Evolutionary conservation across 53 echinoderm and acorn worm species (phyloP).

Genomic region (Astropecten irregularis): DNA sequence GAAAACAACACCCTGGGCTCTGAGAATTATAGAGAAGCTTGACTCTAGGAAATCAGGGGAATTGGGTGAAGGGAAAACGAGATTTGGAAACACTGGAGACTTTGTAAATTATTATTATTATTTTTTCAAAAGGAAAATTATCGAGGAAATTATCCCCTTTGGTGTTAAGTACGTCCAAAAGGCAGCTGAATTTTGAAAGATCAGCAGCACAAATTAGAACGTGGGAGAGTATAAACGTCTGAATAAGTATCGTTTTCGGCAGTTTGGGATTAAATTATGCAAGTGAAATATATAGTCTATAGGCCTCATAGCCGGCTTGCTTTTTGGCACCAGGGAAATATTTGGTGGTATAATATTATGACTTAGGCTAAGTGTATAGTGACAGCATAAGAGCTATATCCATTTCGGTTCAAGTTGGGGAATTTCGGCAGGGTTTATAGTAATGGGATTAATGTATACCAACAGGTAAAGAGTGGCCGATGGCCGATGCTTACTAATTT

Average conservation of each 20-base stretch:
- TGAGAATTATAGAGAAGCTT: constrained; percentile 5
- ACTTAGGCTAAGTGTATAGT: no score
- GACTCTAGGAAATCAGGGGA: not conserved
- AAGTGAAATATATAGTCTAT: no score
- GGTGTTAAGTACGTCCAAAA: constrained; percentile 7
- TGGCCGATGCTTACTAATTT: no score
- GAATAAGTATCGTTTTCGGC: constrained; percentile 18
- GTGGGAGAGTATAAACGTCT: constrained; percentile 26
- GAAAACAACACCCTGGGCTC: constrained; percentile 18
- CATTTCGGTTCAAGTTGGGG: no score
- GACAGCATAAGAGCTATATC: no score
- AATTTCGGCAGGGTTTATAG: no score
- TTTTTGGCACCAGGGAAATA: no score
- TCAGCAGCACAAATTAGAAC: constrained; percentile 12
- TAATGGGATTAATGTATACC: no score
- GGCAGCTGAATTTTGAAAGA: not conserved
- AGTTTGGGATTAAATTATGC: constrained; percentile 8
- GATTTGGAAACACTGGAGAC: not conserved
- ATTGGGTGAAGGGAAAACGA: no score
- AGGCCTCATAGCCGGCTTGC: no score
- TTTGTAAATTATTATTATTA: constrained; percentile 6
- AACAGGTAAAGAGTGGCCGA: no score
- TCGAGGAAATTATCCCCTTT: not conserved
- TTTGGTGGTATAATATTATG: no score
- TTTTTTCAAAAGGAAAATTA: constrained; percentile 28